Evolutionary conservation across 2,888 invertebrate species (phyloP), one percentile per base, ranked within the genome.

Genomic region (Scaptomyza caliginosa): DNA sequence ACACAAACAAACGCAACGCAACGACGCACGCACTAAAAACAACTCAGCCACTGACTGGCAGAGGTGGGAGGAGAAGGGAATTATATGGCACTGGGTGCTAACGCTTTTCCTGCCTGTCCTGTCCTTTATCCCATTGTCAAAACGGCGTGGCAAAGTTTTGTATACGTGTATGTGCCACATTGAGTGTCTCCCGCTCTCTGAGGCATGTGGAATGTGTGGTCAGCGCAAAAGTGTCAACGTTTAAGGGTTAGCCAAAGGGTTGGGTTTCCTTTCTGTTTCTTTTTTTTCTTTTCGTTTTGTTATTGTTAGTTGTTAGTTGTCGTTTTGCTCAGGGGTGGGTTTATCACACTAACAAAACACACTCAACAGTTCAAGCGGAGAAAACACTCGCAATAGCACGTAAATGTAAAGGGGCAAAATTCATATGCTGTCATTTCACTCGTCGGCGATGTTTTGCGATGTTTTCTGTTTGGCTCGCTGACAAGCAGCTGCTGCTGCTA

Each of bases 231-330:
- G 85, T 81, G 80, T 81, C 80, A 84, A 56, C 87, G 70, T 74
- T 81, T 81, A 84, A 65, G 83, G 74, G 76, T 80, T 71, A 69
- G 64, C 72, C 66, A 58, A 86, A 74, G 88, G 88, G 88, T 85
- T 87, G 86, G 26, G 70, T 58, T 59, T 43, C 30, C 13, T 36
- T 45, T 19, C 3, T 26, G 57, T 17, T 26, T 16, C 8, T 6
- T 2, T 13, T 6, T n/a, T 32, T 32, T 13, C 2, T 32, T 32
- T 2, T 13, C 2, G 11, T 32, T 32, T 13, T 3, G n/a, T 32
- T 24, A 8, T 23, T 23, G 5, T 23, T 24, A 8, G 26, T 26
- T 13, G 7, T 11, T 17, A 19, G 16, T 11, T 30, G 34, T 11
- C 17, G 8, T n/a, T n/a, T n/a, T 24, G 30, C 21, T 6, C 19